phyloP scores from a whole-genome alignment of 1,140 invertebrate genomes.

The Listronotus bonariensis region DNA sequence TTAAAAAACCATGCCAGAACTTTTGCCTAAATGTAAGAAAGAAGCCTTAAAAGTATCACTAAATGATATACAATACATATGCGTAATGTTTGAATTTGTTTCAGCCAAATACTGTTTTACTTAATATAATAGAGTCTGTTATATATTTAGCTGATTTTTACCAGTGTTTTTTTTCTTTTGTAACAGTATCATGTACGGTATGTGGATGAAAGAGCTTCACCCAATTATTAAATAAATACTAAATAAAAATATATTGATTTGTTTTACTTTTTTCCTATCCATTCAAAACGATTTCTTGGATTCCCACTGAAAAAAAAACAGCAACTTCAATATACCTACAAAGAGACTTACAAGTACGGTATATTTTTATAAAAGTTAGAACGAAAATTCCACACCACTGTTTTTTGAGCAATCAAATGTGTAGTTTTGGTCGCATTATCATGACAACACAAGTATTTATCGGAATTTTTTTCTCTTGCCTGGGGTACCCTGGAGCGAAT shows the following conservation, averaged over 20 bases:
- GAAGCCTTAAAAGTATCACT: slow-evolving; percentile 7
- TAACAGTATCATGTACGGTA: slow-evolving; percentile 39
- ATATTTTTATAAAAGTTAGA: too few relatives aligned
- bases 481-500: too few relatives aligned
- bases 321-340: too few relatives aligned
- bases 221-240: slow-evolving; percentile 31
- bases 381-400: too few relatives aligned
- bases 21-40: slow-evolving; percentile 24
- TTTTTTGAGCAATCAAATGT: too few relatives aligned
- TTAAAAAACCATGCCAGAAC: background rate
- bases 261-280: slow-evolving; percentile 2
- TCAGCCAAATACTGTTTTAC: slow-evolving; percentile 47
- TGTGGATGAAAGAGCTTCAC: slow-evolving; percentile 40
- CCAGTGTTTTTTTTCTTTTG: too few relatives aligned
- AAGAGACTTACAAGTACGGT: too few relatives aligned
- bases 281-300: too few relatives aligned
- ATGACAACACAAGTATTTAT: too few relatives aligned
- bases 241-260: slow-evolving; percentile 13
- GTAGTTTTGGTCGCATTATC: too few relatives aligned
- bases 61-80: slow-evolving; percentile 3
- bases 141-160: slow-evolving; percentile 26
- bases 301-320: too few relatives aligned
- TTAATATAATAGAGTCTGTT: slow-evolving; percentile 35
- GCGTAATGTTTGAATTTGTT: slow-evolving; percentile 28
- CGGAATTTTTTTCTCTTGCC: too few relatives aligned